These are phyloP conservation scores for Lordiphosa andalusiaca DNA, from an alignment of 2,888 invertebrate genomes.

Conservation along the genomic window DNA sequence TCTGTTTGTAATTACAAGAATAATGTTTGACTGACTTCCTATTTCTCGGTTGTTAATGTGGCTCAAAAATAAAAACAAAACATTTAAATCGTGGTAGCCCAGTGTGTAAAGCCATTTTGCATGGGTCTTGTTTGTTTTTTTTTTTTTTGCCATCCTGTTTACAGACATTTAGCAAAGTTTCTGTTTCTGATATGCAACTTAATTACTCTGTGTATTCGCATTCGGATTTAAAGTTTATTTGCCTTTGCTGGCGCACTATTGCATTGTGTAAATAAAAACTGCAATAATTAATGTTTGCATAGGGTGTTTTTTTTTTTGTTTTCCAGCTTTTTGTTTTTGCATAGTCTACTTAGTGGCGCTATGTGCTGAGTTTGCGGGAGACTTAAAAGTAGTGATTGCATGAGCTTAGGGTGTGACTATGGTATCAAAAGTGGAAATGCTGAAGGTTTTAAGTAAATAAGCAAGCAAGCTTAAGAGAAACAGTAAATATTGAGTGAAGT, in stretches of 20 bases:
- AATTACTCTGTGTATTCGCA: conserved; percentile 42
- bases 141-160: conserved; percentile 31
- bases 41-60: conserved; percentile 37
- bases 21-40: conserved; percentile 36
- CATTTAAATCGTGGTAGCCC: conserved; percentile 11
- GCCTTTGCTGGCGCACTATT: conserved; percentile 13
- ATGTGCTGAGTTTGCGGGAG: no score
- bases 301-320: conserved; percentile 21
- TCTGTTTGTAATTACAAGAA: conserved; percentile 46
- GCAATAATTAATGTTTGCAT: conserved; percentile 37
- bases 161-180: conserved; percentile 52
- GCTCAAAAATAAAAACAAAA: conserved; percentile 28
- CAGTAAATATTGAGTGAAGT: no score
- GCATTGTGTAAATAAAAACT: conserved; percentile 24
- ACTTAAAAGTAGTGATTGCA: no score
- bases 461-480: no score
- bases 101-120: conserved; percentile 11
- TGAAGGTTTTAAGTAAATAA: no score
- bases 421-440: no score
- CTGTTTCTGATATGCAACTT: conserved; percentile 51
- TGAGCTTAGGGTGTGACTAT: no score
- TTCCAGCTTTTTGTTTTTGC: conserved; percentile 18
- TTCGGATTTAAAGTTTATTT: conserved; percentile 28
- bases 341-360: conserved; percentile 12
- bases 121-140: conserved; percentile 7